phyloP scores from a whole-genome alignment of 2,888 invertebrate genomes.

The Tinea trinotella region DNA sequence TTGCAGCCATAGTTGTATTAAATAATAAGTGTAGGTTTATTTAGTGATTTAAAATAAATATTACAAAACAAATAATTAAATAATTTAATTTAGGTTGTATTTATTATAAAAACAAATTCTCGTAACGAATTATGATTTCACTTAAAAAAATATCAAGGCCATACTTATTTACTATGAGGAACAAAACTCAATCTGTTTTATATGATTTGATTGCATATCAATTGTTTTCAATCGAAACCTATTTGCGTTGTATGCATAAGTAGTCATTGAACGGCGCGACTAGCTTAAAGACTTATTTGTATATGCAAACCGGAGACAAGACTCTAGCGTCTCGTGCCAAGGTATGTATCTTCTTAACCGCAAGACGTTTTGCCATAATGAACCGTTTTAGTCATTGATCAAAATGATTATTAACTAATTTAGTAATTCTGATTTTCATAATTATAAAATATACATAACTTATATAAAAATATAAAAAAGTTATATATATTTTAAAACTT shows the following conservation, averaged over 20 bases:
- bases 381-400: too few species aligned
- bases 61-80: too few species aligned
- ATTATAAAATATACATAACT: too few species aligned
- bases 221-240: conserved; percentile 7
- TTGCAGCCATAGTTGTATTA: too few species aligned
- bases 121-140: neutral
- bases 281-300: conserved; percentile 15
- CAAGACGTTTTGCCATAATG: neutral
- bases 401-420: too few species aligned
- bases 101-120: too few species aligned
- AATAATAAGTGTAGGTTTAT: too few species aligned
- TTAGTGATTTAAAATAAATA: too few species aligned
- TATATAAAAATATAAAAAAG: too few species aligned
- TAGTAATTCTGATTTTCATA: too few species aligned
- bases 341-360: neutral
- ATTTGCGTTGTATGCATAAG: neutral
- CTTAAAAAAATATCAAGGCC: neutral
- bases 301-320: conserved; percentile 13
- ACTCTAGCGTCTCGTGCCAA: conserved; percentile 16
- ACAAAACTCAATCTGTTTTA: neutral
- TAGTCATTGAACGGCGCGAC: neutral
- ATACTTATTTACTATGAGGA: neutral
- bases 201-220: conserved; percentile 2
- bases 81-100: too few species aligned
- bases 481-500: too few species aligned